Conservation (phyloP, 2,797 vertebrate genomes). For the Alcedo quadribrachys region DNA sequence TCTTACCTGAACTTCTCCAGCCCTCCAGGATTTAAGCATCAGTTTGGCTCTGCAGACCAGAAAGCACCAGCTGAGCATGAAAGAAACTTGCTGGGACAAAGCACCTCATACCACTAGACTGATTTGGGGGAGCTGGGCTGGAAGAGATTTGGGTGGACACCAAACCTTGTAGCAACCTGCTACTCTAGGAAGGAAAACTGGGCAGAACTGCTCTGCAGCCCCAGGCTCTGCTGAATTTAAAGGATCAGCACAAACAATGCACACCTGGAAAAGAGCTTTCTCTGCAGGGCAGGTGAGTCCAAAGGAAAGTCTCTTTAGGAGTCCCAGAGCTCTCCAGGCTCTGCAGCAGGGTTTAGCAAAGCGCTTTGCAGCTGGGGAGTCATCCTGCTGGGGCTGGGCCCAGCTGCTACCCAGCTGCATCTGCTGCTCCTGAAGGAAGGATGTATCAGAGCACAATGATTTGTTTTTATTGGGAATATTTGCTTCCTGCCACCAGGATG, state of each 20-base stretch:
- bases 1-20: not conserved
- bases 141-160: not conserved
- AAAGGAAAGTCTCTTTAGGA: not conserved
- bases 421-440: slow-evolving; percentile 48
- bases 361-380: not conserved
- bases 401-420: slow-evolving; percentile 65
- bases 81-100: not conserved
- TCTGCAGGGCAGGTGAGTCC: not conserved
- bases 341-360: not conserved
- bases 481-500: slow-evolving; percentile 58
- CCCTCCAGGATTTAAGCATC: not conserved
- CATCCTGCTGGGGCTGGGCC: not conserved
- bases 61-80: not conserved
- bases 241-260: not conserved
- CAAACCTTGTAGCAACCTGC: not conserved
- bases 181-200: not conserved
- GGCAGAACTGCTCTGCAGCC: accelerated
- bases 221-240: not conserved
- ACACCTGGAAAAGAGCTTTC: not conserved
- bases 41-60: not conserved
- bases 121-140: not conserved
- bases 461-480: slow-evolving; percentile 69
- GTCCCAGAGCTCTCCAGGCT: not conserved
- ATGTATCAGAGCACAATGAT: slow-evolving; percentile 45
- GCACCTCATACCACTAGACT: not conserved